Evolutionary conservation across 1,140 invertebrate genomes (phyloP).

Genomic region (Megalonaias nervosa): DNA sequence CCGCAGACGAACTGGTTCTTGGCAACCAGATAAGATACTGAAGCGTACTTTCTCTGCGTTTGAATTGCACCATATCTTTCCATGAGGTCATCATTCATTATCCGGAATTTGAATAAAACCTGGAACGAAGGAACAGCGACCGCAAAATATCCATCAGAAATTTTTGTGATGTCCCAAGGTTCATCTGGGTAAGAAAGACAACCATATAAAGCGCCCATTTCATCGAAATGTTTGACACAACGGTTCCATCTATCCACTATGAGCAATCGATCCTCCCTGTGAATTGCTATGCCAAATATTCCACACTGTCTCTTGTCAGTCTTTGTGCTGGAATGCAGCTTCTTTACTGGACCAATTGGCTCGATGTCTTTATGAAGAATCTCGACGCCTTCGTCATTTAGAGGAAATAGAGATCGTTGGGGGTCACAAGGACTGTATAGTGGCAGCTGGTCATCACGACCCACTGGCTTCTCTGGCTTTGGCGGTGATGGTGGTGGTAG

Average conservation of each 20-base stretch:
- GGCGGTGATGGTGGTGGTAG: background rate
- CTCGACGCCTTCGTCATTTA: background rate
- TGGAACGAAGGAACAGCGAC: slow-evolving; percentile 29
- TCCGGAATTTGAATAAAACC: slow-evolving; percentile 23
- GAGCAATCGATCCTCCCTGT: slow-evolving; percentile 12
- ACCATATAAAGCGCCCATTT: slow-evolving; percentile 15
- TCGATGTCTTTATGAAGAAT: background rate
- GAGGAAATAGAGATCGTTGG: background rate
- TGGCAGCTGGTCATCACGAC: background rate
- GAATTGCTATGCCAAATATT: slow-evolving; percentile 19
- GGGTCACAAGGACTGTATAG: background rate
- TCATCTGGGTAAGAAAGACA: slow-evolving; percentile 27
- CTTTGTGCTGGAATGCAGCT: slow-evolving; percentile 8
- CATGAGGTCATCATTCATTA: slow-evolving; percentile 7
- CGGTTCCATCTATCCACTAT: slow-evolving; percentile 33
- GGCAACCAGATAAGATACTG: slow-evolving; percentile 5
- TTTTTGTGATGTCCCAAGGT: slow-evolving; percentile 30
- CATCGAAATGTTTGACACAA: slow-evolving; percentile 29
- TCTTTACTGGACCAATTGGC: slow-evolving; percentile 4
- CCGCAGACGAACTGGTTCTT: slow-evolving; percentile 21
- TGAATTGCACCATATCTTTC: slow-evolving; percentile 10
- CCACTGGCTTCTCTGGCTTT: background rate
- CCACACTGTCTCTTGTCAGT: slow-evolving; percentile 23
- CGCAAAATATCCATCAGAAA: slow-evolving; percentile 16
- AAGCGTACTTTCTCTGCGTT: slow-evolving; percentile 21